These are phyloP conservation scores for Macropus fuliginosus DNA, from an alignment of 2,797 vertebrate genomes.

Conservation along the genomic window DNA sequence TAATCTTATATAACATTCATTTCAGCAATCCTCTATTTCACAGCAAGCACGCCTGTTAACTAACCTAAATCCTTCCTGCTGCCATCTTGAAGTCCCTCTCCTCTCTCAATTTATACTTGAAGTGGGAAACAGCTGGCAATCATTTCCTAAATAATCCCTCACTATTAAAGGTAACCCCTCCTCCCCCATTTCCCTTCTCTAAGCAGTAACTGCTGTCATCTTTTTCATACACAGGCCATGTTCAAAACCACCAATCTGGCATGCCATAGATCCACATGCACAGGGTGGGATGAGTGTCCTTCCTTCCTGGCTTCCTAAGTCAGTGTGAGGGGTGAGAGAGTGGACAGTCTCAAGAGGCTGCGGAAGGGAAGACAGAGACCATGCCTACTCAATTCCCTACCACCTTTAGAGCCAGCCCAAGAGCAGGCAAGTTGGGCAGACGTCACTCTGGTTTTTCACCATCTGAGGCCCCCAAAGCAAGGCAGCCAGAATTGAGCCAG, in stretches of 20 bases:
- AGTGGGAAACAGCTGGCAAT: neutral
- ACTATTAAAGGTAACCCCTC: neutral
- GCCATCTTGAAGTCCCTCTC: neutral
- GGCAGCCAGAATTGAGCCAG: neutral
- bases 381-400: neutral
- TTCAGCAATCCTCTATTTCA: neutral
- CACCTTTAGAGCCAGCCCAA: neutral
- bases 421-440: neutral
- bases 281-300: neutral
- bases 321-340: neutral
- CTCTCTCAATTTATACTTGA: neutral
- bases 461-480: neutral
- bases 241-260: slow-evolving; percentile 33
- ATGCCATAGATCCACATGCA: slow-evolving; percentile 21
- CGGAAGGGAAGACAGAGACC: neutral
- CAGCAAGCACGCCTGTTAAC: neutral
- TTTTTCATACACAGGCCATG: slow-evolving; percentile 8
- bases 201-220: slow-evolving; percentile 12
- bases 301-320: slow-evolving; percentile 5
- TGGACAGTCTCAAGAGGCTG: neutral
- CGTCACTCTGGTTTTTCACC: neutral
- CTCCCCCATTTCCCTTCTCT: neutral
- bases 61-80: neutral
- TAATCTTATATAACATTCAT: neutral
- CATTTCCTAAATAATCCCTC: neutral